These are phyloP conservation scores for Urocynchramus pylzowi DNA, from an alignment of 2,113 vertebrate species.

Conservation along the genomic window DNA sequence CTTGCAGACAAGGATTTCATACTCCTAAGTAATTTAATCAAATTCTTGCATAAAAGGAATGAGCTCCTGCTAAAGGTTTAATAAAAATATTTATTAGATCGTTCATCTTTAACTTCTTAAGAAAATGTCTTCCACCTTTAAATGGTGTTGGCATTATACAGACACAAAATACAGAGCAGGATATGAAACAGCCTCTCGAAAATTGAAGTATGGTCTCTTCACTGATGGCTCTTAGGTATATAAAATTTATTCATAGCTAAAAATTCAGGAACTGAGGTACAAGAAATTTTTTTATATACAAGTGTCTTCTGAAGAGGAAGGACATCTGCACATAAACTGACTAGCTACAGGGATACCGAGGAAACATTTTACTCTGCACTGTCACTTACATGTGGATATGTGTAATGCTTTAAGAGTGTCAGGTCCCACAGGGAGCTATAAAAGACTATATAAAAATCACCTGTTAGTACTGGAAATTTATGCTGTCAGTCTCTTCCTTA, in stretches of 20 bases:
- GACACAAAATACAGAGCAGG: background rate
- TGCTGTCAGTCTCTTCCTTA: background rate
- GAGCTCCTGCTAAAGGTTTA: background rate
- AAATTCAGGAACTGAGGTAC: background rate
- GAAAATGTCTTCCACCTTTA: background rate
- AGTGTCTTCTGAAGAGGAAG: background rate
- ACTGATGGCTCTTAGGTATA: background rate
- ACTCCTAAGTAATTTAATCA: background rate
- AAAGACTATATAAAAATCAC: background rate
- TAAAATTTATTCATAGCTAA: background rate
- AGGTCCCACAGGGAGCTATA: background rate
- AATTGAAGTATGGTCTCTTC: background rate
- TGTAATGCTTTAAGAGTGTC: background rate
- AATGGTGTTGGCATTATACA: background rate
- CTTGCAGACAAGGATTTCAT: background rate
- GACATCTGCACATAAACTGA: background rate
- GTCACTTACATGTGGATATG: rapidly evolving
- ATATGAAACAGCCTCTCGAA: background rate
- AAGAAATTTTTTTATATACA: background rate
- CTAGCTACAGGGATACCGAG: background rate
- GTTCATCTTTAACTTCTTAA: background rate
- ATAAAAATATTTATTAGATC: background rate
- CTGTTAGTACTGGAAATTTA: background rate
- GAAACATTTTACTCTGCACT: background rate
- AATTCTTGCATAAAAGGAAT: background rate